phyloP scores from a whole-genome alignment of 2,888 invertebrate genomes.

The Conops quadrifasciatus region DNA sequence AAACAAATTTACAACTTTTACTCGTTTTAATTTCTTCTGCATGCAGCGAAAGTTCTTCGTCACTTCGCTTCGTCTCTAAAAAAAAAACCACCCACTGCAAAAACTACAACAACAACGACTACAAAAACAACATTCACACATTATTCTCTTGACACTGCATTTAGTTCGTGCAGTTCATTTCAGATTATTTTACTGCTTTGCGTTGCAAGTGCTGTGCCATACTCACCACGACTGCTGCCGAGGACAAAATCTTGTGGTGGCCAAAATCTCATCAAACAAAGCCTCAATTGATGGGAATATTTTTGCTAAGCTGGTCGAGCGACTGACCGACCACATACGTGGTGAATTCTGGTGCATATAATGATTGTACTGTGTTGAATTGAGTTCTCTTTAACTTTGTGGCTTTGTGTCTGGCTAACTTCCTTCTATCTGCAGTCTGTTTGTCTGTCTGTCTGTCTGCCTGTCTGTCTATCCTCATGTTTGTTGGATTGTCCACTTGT shows the following conservation, averaged over 20 bases:
- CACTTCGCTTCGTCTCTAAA: not conserved
- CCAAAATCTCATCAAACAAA: not conserved
- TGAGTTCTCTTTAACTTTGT: constrained; percentile 1
- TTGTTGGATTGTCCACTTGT: constrained; percentile 15
- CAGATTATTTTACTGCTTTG: constrained; percentile 8
- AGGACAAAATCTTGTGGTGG: constrained; percentile 20
- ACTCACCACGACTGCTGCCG: constrained; percentile 1
- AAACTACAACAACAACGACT: not conserved
- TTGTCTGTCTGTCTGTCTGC: not conserved
- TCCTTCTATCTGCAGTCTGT: not conserved
- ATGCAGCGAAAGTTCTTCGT: no score
- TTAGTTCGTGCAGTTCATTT: not conserved
- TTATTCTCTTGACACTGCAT: not conserved
- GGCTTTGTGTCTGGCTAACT: not conserved
- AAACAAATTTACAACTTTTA: constrained; percentile 30
- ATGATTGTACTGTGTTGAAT: not conserved
- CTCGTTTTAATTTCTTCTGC: no score
- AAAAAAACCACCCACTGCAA: not conserved
- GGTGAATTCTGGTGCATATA: not conserved
- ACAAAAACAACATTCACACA: no score
- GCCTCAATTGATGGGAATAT: no score
- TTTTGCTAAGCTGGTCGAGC: not conserved
- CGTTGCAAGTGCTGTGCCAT: constrained; percentile 14
- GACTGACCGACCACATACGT: no score
- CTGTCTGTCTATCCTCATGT: no score